Evolutionary conservation across 2,113 vertebrate species (phyloP).

Genomic region (Guaruba guarouba): DNA sequence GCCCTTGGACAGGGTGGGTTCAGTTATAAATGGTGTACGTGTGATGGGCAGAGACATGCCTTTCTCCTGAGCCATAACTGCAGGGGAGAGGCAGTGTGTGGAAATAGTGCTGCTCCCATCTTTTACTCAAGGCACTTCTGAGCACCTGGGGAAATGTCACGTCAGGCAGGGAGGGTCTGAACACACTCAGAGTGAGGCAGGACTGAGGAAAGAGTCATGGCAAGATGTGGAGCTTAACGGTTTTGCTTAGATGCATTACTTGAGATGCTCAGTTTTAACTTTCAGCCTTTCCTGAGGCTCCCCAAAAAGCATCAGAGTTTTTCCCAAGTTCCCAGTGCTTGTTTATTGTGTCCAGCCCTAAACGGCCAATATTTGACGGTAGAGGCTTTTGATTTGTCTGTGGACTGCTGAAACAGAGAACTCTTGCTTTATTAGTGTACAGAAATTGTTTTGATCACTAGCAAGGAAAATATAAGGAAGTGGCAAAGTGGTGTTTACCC

Average conservation of each 20-base stretch:
- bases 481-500: not conserved
- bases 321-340: not conserved
- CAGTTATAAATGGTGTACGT: not conserved
- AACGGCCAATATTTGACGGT: not conserved
- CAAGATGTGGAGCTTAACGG: rapidly evolving
- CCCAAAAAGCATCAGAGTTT: not conserved
- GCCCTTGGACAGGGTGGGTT: not conserved
- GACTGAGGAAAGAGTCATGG: not conserved
- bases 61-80: not conserved
- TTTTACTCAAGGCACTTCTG: not conserved
- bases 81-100: not conserved
- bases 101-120: not conserved
- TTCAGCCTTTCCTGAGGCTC: not conserved
- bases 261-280: not conserved
- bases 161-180: not conserved
- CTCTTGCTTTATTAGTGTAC: not conserved
- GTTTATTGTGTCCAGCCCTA: not conserved
- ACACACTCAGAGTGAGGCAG: not conserved
- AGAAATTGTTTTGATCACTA: not conserved
- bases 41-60: not conserved
- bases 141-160: not conserved
- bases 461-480: not conserved
- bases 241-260: not conserved
- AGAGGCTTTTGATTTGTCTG: not conserved
- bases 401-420: not conserved